Conservation (phyloP, 2,888 invertebrate species). For the Lithophane semibrunnea region DNA sequence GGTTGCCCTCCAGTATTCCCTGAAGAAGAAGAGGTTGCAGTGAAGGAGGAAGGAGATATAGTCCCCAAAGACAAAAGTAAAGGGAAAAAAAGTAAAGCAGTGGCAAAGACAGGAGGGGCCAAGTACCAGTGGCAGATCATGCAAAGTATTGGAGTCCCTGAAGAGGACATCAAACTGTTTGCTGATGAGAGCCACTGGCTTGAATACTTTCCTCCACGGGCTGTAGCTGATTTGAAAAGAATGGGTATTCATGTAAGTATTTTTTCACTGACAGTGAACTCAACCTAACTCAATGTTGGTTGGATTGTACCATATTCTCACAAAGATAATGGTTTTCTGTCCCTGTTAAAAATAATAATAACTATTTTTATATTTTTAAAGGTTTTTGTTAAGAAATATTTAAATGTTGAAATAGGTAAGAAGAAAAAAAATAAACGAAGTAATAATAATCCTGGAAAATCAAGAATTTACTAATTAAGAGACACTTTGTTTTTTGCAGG, state of each 20-base stretch:
- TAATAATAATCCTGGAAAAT: not conserved
- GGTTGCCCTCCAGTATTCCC: slow-evolving; percentile 98
- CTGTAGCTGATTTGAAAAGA: slow-evolving; percentile 95
- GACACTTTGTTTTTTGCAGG: slow-evolving; percentile 86
- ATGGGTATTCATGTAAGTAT: slow-evolving; percentile 96
- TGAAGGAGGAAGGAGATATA: slow-evolving; percentile 89
- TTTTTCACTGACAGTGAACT: not conserved
- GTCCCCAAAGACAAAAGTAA: slow-evolving; percentile 92
- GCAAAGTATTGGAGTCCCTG: slow-evolving; percentile 96
- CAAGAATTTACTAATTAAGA: not conserved
- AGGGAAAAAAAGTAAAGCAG: slow-evolving; percentile 98
- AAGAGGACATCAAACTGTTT: slow-evolving; percentile 98
- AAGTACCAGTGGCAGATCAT: slow-evolving; percentile 99
- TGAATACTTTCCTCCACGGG: slow-evolving; percentile 98
- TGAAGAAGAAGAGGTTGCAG: slow-evolving; percentile 86
- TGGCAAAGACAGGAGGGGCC: slow-evolving; percentile 96
- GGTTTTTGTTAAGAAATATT: no score
- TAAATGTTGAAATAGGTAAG: no score
- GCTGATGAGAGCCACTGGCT: slow-evolving; percentile 98
- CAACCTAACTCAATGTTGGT: not conserved
- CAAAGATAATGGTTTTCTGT: not conserved
- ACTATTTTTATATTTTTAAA: no score
- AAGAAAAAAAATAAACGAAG: no score
- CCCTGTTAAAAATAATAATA: no score
- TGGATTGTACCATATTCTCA: not conserved